These are phyloP conservation scores for Camponotus floridanus DNA, from an alignment of 1,140 invertebrate genomes.

Conservation along the genomic window DNA sequence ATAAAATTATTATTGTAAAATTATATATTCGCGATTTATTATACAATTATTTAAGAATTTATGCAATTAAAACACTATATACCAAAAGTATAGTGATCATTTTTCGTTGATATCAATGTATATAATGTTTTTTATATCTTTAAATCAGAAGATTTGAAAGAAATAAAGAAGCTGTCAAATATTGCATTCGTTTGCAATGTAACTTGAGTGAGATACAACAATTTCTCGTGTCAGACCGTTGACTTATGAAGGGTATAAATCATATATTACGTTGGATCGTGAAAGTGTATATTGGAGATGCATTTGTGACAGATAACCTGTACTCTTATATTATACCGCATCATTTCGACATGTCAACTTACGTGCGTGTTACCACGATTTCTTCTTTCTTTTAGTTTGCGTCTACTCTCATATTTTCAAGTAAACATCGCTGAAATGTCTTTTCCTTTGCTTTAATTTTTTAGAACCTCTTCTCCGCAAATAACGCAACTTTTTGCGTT, in stretches of 20 bases:
- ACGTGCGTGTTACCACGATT: background rate
- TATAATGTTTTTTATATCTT: background rate
- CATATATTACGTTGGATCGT: background rate
- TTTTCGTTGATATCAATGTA: background rate
- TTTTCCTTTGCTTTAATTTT: slow-evolving; percentile 20
- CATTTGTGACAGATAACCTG: slow-evolving; percentile 24
- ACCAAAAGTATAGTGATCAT: background rate
- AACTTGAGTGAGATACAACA: slow-evolving; percentile 8
- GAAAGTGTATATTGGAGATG: background rate
- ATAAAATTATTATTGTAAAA: slow-evolving; percentile 16
- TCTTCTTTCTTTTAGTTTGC: slow-evolving; percentile 17
- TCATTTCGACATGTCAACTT: slow-evolving; percentile 27
- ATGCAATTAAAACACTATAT: background rate
- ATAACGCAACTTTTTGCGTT: slow-evolving; percentile 21
- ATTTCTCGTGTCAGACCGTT: slow-evolving; percentile 4
- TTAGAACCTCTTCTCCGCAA: background rate
- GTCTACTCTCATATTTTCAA: background rate
- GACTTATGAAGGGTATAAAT: slow-evolving; percentile 25
- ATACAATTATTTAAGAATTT: background rate
- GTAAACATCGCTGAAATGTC: slow-evolving; percentile 22
- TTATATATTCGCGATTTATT: background rate
- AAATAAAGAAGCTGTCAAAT: slow-evolving; percentile 5
- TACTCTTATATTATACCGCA: background rate
- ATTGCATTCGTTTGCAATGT: background rate
- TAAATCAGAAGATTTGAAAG: background rate